Evolutionary conservation across 2,888 invertebrate genomes (phyloP).

Genomic region (Phengaris alcon): DNA sequence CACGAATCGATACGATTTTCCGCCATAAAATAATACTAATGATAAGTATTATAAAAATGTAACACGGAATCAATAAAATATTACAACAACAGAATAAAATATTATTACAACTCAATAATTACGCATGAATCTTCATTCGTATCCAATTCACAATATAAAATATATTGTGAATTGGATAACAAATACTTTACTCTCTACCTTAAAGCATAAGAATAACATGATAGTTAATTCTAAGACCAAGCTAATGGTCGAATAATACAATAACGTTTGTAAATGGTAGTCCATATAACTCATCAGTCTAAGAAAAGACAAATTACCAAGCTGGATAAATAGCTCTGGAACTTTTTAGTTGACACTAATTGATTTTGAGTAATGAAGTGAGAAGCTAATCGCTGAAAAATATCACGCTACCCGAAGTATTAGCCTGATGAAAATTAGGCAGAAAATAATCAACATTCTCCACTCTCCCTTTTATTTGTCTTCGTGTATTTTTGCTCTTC

Average conservation of each 20-base stretch:
- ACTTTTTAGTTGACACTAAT: constrained; percentile 30
- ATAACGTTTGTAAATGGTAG: background rate
- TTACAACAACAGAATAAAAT: too few relatives aligned
- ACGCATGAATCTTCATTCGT: background rate
- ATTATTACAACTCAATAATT: too few relatives aligned
- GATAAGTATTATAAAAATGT: too few relatives aligned
- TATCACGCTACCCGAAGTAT: background rate
- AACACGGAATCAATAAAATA: too few relatives aligned
- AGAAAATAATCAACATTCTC: background rate
- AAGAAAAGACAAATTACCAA: constrained; percentile 24
- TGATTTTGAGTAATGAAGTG: constrained; percentile 27
- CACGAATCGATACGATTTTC: background rate
- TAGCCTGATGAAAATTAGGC: background rate
- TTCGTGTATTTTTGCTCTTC: background rate
- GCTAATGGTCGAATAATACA: background rate
- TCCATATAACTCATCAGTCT: background rate
- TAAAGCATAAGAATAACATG: background rate
- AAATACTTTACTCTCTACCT: background rate
- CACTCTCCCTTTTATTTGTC: background rate
- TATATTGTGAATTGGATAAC: too few relatives aligned
- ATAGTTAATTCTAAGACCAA: background rate
- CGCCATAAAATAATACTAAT: too few relatives aligned
- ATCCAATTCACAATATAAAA: background rate
- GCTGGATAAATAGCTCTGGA: constrained; percentile 19
- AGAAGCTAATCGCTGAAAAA: constrained; percentile 2